Evolutionary conservation across 2,113 vertebrate species (phyloP).

Genomic region (Amblyornis subalaris): DNA sequence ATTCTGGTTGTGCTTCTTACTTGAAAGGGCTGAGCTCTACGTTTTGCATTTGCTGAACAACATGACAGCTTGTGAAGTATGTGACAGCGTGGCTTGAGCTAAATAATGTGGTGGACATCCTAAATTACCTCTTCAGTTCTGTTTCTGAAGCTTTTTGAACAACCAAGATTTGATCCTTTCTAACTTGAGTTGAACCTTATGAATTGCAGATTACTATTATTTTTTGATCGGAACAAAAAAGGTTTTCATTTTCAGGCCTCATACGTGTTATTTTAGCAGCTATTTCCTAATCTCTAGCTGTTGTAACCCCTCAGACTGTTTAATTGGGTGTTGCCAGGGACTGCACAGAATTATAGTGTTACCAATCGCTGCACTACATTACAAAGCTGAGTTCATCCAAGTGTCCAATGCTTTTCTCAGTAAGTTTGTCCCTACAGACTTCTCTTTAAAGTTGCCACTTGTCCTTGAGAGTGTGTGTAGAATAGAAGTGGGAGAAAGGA

Average conservation of each 20-base stretch:
- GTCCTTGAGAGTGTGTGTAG: background rate
- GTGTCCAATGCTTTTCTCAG: background rate
- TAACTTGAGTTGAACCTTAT: constrained; percentile 19
- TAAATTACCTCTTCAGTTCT: background rate
- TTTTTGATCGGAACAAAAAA: background rate
- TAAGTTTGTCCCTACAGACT: constrained; percentile 14
- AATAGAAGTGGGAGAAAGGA: constrained; percentile 1
- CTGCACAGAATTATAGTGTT: background rate
- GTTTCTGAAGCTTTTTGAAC: background rate
- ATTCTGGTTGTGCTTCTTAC: background rate
- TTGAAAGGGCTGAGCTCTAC: constrained; percentile 17
- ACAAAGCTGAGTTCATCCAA: background rate
- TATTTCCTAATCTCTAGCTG: constrained; percentile 11
- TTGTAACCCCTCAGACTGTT: constrained; percentile 16
- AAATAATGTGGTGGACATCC: background rate
- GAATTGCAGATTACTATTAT: constrained; percentile 39
- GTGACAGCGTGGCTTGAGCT: background rate
- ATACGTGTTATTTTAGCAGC: background rate
- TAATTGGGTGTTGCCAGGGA: constrained; percentile 15
- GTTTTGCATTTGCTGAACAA: background rate
- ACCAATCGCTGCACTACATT: background rate
- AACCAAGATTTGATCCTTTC: constrained; percentile 6
- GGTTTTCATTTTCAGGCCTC: background rate
- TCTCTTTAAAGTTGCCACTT: constrained; percentile 38
- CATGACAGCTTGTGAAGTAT: background rate